Percentiles rank a stretch among this genome's conserved stretches.
Evolutionary conservation across 1,140 invertebrate genomes (phyloP).

Genomic region (Ditylenchus dipsaci): DNA sequence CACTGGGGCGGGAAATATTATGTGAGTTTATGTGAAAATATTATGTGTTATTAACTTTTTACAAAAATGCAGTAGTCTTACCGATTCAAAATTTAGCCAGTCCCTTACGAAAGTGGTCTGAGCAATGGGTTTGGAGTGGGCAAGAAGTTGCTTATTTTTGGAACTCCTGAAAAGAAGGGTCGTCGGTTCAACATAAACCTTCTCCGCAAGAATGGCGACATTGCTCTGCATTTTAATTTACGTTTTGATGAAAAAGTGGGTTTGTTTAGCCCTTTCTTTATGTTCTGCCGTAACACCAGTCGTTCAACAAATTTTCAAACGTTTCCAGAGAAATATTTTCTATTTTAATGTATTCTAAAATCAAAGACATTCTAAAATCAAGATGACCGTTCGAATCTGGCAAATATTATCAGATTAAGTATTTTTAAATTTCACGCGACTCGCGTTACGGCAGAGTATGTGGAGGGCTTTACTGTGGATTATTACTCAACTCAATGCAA

Average conservation of each 20-base stretch:
- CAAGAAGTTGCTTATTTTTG: slow-evolving; percentile 52
- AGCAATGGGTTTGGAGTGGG: slow-evolving; percentile 49
- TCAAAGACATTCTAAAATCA: too few species aligned
- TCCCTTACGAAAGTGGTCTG: slow-evolving; percentile 55
- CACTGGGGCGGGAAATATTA: slow-evolving; percentile 51
- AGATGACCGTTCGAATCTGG: too few species aligned
- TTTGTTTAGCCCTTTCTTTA: too few species aligned
- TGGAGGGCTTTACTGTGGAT: too few species aligned
- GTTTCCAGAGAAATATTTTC: too few species aligned
- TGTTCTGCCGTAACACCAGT: too few species aligned
- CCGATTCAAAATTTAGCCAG: slow-evolving; percentile 46
- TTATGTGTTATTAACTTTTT: slow-evolving; percentile 5
- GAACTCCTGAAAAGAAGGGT: slow-evolving; percentile 55
- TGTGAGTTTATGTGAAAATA: slow-evolving; percentile 13
- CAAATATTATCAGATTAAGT: too few species aligned
- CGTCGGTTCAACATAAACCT: slow-evolving; percentile 57
- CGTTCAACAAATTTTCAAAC: too few species aligned
- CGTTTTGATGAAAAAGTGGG: slow-evolving; percentile 55
- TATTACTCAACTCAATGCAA: too few species aligned
- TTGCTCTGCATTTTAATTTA: slow-evolving; percentile 56
- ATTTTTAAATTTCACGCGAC: too few species aligned
- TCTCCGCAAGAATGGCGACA: slow-evolving; percentile 56
- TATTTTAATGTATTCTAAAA: not conserved
- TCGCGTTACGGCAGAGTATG: too few species aligned
- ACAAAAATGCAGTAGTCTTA: too few species aligned